Evolutionary conservation across 1,140 invertebrate species (phyloP).

Genomic region (Brachionus asplanchnoidis): DNA sequence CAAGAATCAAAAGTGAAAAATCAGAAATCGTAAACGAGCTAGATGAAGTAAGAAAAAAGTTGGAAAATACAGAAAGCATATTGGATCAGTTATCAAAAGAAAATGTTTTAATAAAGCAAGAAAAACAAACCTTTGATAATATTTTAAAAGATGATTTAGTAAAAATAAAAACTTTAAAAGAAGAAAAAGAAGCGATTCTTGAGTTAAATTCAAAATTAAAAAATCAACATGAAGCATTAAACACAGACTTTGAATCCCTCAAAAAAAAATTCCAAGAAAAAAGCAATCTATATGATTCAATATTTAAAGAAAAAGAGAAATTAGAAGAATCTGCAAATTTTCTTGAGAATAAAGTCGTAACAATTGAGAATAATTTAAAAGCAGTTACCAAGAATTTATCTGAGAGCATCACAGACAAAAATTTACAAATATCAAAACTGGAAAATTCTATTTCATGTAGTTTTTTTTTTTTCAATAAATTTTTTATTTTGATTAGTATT

Average conservation of each 20-base stretch:
- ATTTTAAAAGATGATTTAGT: neutral
- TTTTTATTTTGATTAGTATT: neutral
- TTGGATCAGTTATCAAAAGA: neutral
- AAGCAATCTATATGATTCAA: neutral
- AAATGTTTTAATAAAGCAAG: slow-evolving; percentile 3
- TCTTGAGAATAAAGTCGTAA: neutral
- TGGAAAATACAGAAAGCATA: neutral
- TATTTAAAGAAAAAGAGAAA: neutral
- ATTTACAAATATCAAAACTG: neutral
- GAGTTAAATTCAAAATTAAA: slow-evolving; percentile 1
- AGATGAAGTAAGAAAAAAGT: neutral
- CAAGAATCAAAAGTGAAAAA: neutral
- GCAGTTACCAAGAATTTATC: neutral
- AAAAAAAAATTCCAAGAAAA: neutral
- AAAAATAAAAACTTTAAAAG: neutral
- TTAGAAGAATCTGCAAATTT: neutral
- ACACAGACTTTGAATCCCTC: neutral
- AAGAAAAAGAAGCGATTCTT: neutral
- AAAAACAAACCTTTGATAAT: slow-evolving; percentile 14
- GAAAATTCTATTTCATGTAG: slow-evolving; percentile 3
- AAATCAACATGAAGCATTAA: neutral
- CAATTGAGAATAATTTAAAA: neutral
- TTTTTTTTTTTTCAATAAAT: neutral
- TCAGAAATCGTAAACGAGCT: neutral
- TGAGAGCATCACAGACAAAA: neutral